Evolutionary conservation across 2,797 vertebrate genomes (phyloP).

Genomic region (Apogon hyalosoma): DNA sequence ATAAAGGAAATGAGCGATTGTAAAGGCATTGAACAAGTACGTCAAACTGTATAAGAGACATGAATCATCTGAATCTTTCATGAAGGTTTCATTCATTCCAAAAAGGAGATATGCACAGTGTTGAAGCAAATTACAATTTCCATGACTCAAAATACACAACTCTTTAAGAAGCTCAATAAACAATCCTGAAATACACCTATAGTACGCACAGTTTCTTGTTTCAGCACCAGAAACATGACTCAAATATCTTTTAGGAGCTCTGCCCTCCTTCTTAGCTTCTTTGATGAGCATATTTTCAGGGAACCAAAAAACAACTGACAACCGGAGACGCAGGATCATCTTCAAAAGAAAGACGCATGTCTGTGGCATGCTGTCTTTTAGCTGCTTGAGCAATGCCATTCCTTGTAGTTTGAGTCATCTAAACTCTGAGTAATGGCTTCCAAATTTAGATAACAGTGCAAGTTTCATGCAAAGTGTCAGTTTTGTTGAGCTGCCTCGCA

Average conservation of each 20-base stretch:
- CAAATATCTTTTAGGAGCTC: conserved; percentile 20
- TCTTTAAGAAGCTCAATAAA: conserved; percentile 48
- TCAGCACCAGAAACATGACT: conserved; percentile 49
- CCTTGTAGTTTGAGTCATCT: conserved; percentile 60
- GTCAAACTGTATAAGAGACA: not conserved
- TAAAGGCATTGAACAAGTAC: conserved; percentile 15
- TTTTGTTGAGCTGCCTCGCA: conserved; percentile 40
- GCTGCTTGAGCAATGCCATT: conserved; percentile 61
- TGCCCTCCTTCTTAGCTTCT: conserved; percentile 34
- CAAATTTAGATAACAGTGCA: conserved; percentile 61
- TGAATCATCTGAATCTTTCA: conserved; percentile 16
- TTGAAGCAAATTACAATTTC: conserved; percentile 12
- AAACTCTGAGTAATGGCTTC: conserved; percentile 54
- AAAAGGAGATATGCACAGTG: not conserved
- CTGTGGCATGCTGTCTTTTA: conserved; percentile 66
- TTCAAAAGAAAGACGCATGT: conserved; percentile 72
- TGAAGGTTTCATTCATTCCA: not conserved
- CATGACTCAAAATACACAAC: conserved; percentile 44
- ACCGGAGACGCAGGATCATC: conserved; percentile 62
- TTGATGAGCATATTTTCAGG: conserved; percentile 54
- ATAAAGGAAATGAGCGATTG: conserved; percentile 33
- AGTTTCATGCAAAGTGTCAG: conserved; percentile 53
- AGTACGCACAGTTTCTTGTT: conserved; percentile 30
- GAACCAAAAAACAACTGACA: conserved; percentile 73
- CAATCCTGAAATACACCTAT: conserved; percentile 51